Base-by-base conservation (phyloP, 2,797 vertebrate genomes). In the Selene dorsalis region DNA sequence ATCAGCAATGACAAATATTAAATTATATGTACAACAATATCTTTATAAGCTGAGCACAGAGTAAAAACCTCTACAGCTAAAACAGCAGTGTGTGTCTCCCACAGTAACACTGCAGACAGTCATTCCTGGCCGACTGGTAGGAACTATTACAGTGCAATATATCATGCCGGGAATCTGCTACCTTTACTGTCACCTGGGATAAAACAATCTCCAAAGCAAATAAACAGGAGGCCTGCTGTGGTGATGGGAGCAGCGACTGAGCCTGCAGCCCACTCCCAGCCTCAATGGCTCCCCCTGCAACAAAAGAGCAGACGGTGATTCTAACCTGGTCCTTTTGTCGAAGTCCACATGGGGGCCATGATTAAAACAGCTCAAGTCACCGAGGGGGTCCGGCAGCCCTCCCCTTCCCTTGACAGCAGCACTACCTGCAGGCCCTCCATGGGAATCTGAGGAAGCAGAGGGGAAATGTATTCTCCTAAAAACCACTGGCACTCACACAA, bases 261-360 rank as follows among this genome's bases (percentile, higher is more conserved):
- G 73, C 75, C 85, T 2, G 60, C 52, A 55, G 80, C 80, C 67
- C 35, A 11, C 81, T 77, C 79, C 84, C 84, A 91, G 93, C 87
- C 93, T 86, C 78, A 0, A 8, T 93, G 93, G 90, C 94, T 94
- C 92, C 91, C 87, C 60, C 78, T 20, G 50, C 87, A 92, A 95
- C 94, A 95, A 95, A 94, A 74, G 92, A 87, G 89, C 92, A 95
- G 94, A 95, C 93, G 84, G 78, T 89, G 84, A 92, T 92, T 93
- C 86, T 39, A 69, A 90, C 89, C 85, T 56, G 80, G 70, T 77
- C 91, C 93, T 92, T 92, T 94, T 95, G 93, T 94, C 63, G 11
- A 66, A 65, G 80, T 77, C 93, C 91, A 75, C 93, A 94, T 94
- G 93, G 91, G 91, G 93, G 93, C 89, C 92, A 50, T 80, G 90